Evolutionary conservation across 2,113 vertebrate species (phyloP), one percentile per base, ranked within the genome.

Genomic region (Epinephelus cyanopodus): DNA sequence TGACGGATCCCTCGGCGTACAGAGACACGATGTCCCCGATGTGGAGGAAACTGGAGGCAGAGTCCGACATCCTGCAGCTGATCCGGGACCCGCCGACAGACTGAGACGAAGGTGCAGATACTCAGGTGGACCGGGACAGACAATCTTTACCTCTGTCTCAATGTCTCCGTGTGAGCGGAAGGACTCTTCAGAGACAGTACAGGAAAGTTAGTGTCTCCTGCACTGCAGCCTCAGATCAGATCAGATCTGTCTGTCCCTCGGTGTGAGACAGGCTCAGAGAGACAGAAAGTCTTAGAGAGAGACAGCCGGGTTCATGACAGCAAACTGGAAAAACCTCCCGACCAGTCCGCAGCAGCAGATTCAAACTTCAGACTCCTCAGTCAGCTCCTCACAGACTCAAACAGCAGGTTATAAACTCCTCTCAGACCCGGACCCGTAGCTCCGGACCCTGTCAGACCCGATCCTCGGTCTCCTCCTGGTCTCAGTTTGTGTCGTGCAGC

Each of bases 1-100:
- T 97, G 74, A 98, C 97, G 0, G 97, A 94, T 2, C 97, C 97
- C 84, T 98, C 97, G 0, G 97, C 97, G 89, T 96, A 98, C 48
- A 98, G 96, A 60, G 97, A 98, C 89, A 98, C 96, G 78, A 98
- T 97, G 79, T 98, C 97, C 88, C 97, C 97, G 79, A 98, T 97
- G 85, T 98, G 97, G 19, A 98, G 95, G 90, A 98, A 98, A 80
- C 97, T 97, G 92, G 97, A 98, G 92, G 97, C 96, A 60, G 97
- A 97, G 87, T 99, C 97, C 19, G 97, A 96, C 97, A 99, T 93
- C 74, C 79, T 87, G 82, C 61, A 12, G 82, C 77, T 0, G 77
- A 1, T 61, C 25, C 63, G 0, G 62, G 61, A 3, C 45, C 18
- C 52, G 7, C 15, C 42, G 19, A 11, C 78, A 74, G 62, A 27